Percentiles rank a stretch among this genome's conserved stretches.
Evolutionary conservation across 2,113 vertebrate genomes (phyloP).

Genomic region (Xyliphius kryptos): DNA sequence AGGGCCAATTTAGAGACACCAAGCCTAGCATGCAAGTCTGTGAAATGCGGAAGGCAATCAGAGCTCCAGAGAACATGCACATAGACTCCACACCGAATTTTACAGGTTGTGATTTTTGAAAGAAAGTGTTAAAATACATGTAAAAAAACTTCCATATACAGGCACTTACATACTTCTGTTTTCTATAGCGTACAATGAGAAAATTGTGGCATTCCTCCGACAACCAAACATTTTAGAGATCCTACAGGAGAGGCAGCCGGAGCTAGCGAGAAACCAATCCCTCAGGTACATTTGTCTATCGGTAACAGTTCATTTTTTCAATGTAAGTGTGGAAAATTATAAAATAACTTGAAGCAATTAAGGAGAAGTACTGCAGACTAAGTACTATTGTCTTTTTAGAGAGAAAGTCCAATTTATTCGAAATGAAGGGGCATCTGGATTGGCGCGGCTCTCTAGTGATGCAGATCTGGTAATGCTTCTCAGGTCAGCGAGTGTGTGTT

Average conservation of each 20-base stretch:
- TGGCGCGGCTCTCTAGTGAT: conserved; percentile 93
- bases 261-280: conserved; percentile 89
- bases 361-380: too few species aligned
- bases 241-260: conserved; percentile 92
- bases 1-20: too few species aligned
- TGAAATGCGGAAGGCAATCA: too few species aligned
- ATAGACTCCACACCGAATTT: too few species aligned
- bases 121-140: too few species aligned
- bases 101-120: too few species aligned
- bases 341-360: too few species aligned
- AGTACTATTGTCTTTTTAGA: conserved; percentile 57
- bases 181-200: conserved; percentile 99
- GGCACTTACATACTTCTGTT: too few species aligned
- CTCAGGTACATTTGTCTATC: conserved; percentile 75
- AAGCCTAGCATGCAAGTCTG: too few species aligned
- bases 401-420: conserved; percentile 98
- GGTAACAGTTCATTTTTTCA: too few species aligned
- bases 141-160: too few species aligned
- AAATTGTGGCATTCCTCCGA: conserved; percentile 96
- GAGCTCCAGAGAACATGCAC: too few species aligned
- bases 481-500: conserved; percentile 69
- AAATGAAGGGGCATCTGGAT: conserved; percentile 85
- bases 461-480: conserved; percentile 97
- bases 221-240: conserved; percentile 97
- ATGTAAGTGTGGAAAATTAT: background rate